phyloP scores from a whole-genome alignment of 1,140 invertebrate genomes.

The Papilio glaucus region DNA sequence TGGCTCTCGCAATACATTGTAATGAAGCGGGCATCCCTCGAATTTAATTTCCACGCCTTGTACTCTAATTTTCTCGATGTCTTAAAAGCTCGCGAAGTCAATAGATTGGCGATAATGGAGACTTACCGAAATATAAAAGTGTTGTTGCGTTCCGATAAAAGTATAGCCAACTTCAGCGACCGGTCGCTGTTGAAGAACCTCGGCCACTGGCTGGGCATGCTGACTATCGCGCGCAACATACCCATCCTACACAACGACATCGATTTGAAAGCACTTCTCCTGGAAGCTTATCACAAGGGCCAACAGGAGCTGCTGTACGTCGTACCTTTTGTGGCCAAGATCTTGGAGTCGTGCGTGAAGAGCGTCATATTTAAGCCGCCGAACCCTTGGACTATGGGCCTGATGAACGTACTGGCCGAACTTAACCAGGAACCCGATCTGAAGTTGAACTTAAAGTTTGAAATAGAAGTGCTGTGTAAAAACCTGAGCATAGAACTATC shows the following conservation, averaged over 20 bases:
- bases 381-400: constrained; percentile 99
- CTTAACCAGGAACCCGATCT: constrained; percentile 97
- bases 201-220: constrained; percentile 99
- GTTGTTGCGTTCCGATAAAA: constrained; percentile 97
- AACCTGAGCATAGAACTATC: constrained; percentile 95
- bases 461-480: constrained; percentile 99
- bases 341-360: constrained; percentile 97
- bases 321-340: constrained; percentile 99
- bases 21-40: constrained; percentile 99
- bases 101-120: constrained; percentile 95
- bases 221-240: constrained; percentile 96
- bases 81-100: constrained; percentile 92
- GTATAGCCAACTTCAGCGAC: constrained; percentile 98
- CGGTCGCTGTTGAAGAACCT: constrained; percentile 98
- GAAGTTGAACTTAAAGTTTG: constrained; percentile 98
- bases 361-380: constrained; percentile 98
- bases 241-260: constrained; percentile 97
- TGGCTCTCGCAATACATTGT: constrained; percentile 99
- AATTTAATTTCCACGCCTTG: constrained; percentile 98
- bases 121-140: constrained; percentile 99
- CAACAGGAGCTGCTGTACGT: constrained; percentile 98
- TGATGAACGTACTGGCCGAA: constrained; percentile 98
- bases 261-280: constrained; percentile 95
- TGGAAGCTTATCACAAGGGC: constrained; percentile 99
- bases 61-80: constrained; percentile 98